Base-by-base conservation (phyloP, 2,888 invertebrate species). In the Melolontha melolontha region DNA sequence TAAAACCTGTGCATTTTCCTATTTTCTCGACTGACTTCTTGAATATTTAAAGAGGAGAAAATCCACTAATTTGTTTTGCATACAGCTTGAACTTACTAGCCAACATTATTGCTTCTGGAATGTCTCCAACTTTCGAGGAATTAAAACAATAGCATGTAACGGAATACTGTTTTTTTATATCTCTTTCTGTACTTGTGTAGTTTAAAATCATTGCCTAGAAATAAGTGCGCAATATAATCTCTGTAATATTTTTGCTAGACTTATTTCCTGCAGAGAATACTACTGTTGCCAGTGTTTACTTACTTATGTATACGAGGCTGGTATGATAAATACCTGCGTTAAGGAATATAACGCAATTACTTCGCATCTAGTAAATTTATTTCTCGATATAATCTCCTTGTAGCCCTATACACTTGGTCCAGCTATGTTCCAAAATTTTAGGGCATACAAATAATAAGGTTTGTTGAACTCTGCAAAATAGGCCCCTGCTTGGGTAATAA, bases 31-130 rank as follows among this genome's bases (percentile, higher is more conserved):
- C 72, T 75, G 78, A 79, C 74, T 79, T 78, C 76, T 73, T 77
- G 79, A 78, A 78, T 79, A 79, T 80, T 79, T 78, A 79, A 80
- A 75, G 74, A 76, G 72, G 75, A 75, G 75, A 74, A 77, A 77
- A 76, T 73, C 77, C 78, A 79, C 79, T 80, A 80, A 80, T 80
- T 80, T 79, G 79, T 79, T 79, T 79, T 76, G 79, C 78, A 79
- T 77, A 78, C 77, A 78, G 79, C 76, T 79, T 78, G 79, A 70
- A 66, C 70, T 22, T 79, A 78, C 77, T 79, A 78, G 75, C 74
- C 75, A 76, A 77, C 79, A 77, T 79, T 79, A 80, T 79, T 80
- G 76, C 78, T 73, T 77, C 39, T 81, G 81, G 80, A 77, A 75
- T 72, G 67, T 72, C 74, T 79, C 81, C 80, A 81, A 78, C 77